phyloP scores from a whole-genome alignment of 2,888 invertebrate genomes.

The Eilema sororculum region DNA sequence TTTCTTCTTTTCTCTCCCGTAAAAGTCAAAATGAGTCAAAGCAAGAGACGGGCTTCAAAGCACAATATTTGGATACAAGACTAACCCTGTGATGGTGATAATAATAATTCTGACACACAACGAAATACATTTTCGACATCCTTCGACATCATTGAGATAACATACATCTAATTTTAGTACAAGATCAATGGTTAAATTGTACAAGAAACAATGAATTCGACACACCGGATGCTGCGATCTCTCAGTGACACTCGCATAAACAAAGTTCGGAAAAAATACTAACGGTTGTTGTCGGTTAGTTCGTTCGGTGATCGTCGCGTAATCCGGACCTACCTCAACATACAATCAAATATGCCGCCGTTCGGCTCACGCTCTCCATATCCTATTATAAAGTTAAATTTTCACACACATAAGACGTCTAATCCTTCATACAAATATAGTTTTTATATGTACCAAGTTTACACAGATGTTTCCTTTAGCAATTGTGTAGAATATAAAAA shows the following conservation, averaged over 20 bases:
- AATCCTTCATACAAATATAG: conserved; percentile 35
- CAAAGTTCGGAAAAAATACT: conserved; percentile 48
- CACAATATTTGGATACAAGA: background rate
- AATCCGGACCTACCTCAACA: conserved; percentile 75
- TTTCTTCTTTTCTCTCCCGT: no score
- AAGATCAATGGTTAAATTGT: background rate
- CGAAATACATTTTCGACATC: background rate
- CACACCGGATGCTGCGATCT: conserved; percentile 52
- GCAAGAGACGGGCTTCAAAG: background rate
- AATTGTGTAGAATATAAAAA: conserved; percentile 11
- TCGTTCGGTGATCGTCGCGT: conserved; percentile 40
- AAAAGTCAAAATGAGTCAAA: background rate
- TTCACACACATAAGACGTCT: conserved; percentile 29
- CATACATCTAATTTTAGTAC: background rate
- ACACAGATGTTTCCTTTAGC: conserved; percentile 46
- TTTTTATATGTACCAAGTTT: conserved; percentile 43
- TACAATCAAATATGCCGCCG: conserved; percentile 41
- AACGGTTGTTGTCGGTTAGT: conserved; percentile 32
- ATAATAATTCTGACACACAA: no score
- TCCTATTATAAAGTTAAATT: conserved; percentile 40
- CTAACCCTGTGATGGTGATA: background rate
- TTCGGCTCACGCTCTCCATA: conserved; percentile 66
- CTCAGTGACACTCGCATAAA: conserved; percentile 46
- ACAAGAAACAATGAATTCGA: conserved; percentile 35
- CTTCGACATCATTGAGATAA: background rate